These are phyloP conservation scores for Chaitophorus viminalis DNA, from an alignment of 2,888 invertebrate genomes.

Conservation along the genomic window DNA sequence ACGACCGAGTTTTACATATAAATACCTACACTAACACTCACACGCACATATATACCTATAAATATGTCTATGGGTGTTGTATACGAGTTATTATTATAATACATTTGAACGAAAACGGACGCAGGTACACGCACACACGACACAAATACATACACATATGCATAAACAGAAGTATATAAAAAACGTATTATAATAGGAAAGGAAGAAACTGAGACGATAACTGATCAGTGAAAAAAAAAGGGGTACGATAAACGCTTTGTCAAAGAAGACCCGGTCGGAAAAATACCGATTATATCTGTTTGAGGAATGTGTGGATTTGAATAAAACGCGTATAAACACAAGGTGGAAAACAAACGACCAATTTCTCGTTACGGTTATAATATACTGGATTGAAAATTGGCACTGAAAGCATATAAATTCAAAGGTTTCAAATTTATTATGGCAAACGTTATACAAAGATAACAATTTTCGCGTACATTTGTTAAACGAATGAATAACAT, in stretches of 20 bases:
- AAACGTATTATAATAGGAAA: conserved; percentile 1
- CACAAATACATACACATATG: no score
- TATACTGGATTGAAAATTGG: conserved; percentile 30
- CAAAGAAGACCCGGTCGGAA: conserved; percentile 46
- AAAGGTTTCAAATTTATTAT: conserved; percentile 7
- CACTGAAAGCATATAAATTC: conserved; percentile 8
- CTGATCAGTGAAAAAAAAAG: conserved; percentile 37
- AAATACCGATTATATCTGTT: conserved; percentile 60
- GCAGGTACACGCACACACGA: neutral
- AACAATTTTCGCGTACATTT: neutral
- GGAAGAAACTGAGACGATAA: conserved; percentile 45
- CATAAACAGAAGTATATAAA: neutral
- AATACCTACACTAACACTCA: neutral
- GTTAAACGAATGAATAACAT: neutral
- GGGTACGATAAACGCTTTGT: conserved; percentile 48
- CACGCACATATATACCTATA: neutral
- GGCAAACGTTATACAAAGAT: neutral
- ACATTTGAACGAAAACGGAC: neutral
- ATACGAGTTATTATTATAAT: conserved; percentile 13
- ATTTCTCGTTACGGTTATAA: conserved; percentile 42
- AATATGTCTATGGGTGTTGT: neutral
- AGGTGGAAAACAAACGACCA: conserved; percentile 38
- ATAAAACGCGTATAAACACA: conserved; percentile 39
- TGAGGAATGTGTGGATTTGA: conserved; percentile 56
- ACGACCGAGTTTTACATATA: neutral